A percentile compares a stretch with the other conserved stretches of the same genome.
Evolutionary conservation across 2,797 vertebrate species (phyloP).

Genomic region (Spinus olivaceus): DNA sequence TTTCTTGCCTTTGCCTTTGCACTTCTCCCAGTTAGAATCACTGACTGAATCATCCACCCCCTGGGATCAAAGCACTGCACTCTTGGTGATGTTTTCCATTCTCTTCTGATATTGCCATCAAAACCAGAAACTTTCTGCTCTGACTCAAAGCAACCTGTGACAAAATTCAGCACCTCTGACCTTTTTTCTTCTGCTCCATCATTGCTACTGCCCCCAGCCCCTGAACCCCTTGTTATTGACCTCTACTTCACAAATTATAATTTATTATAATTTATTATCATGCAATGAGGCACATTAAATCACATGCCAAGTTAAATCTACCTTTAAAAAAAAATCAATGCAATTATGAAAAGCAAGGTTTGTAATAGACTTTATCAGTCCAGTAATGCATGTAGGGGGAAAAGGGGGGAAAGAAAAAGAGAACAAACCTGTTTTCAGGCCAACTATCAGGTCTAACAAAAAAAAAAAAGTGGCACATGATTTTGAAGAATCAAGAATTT

Average conservation of each 20-base stretch:
- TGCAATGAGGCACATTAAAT: background rate
- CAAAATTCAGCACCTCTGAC: background rate
- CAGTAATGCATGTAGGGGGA: fast-evolving
- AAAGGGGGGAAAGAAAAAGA: background rate
- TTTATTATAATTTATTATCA: background rate
- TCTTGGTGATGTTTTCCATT: background rate
- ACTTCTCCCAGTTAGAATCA: background rate
- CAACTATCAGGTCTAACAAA: background rate
- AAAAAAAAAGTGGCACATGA: fast-evolving
- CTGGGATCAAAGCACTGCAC: background rate
- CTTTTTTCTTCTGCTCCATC: background rate
- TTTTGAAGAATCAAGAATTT: background rate
- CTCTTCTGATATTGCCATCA: background rate
- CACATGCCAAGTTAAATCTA: background rate
- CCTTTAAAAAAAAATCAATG: background rate
- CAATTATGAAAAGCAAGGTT: background rate
- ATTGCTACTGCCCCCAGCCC: background rate
- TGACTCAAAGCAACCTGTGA: background rate
- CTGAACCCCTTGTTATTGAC: background rate
- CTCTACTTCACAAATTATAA: background rate
- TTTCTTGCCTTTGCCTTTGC: background rate
- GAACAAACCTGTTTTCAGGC: background rate
- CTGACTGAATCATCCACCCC: background rate
- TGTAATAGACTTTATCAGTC: background rate
- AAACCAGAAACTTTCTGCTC: background rate